A percentile compares a stretch with the other conserved stretches of the same genome.
These are phyloP conservation scores for Acrobeloides nanus DNA, from an alignment of 2,888 invertebrate genomes.

Conservation along the genomic window DNA sequence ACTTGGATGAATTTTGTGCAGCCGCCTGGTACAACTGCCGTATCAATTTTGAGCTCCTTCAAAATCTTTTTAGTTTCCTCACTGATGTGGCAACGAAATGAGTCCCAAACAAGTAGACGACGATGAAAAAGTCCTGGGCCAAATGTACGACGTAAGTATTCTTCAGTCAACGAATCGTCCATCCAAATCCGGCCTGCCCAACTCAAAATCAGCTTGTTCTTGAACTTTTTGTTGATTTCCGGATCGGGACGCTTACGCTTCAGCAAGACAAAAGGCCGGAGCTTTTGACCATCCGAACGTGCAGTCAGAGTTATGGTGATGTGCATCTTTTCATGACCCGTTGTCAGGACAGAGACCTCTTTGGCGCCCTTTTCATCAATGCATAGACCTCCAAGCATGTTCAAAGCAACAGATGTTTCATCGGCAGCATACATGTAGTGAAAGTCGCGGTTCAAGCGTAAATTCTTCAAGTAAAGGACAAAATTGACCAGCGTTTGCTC, in stretches of 20 bases:
- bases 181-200: conserved; percentile 23
- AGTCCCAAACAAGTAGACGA: conserved; percentile 18
- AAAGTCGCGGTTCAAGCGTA: conserved; percentile 10
- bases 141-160: conserved; percentile 6
- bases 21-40: conserved; percentile 25
- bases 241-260: conserved; percentile 12
- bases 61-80: conserved; percentile 18
- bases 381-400: conserved; percentile 9
- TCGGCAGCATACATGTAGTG: conserved; percentile 4
- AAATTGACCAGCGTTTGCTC: conserved; percentile 9
- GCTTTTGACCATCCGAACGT: conserved; percentile 22
- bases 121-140: conserved; percentile 5
- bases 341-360: conserved; percentile 23
- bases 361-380: conserved; percentile 20
- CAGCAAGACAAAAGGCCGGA: conserved; percentile 21
- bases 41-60: conserved; percentile 9
- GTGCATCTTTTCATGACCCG: conserved; percentile 30
- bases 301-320: conserved; percentile 30
- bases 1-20: conserved; percentile 28
- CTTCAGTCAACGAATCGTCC: conserved; percentile 14
- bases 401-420: conserved; percentile 3
- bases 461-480: conserved; percentile 6
- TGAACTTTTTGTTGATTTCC: conserved; percentile 18
- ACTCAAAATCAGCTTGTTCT: conserved; percentile 7
- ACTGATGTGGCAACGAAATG: conserved; percentile 22